phyloP scores from a whole-genome alignment of 2,888 invertebrate species.

The Tetranychus piercei region DNA sequence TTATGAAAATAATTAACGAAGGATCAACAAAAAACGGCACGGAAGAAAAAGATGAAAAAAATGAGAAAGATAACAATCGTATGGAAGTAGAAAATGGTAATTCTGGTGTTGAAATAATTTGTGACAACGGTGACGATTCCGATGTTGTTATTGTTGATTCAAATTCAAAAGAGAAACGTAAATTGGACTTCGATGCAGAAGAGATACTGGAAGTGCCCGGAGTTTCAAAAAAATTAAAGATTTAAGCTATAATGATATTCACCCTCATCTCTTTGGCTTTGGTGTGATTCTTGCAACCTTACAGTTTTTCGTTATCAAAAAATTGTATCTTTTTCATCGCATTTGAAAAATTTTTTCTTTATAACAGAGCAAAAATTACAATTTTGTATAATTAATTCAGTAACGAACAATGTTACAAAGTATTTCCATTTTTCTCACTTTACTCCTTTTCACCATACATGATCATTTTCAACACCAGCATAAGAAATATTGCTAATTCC shows the following conservation, averaged over 20 bases:
- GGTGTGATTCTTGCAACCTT: too few species aligned
- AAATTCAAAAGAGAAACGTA: background rate
- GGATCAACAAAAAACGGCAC: slow-evolving; percentile 3
- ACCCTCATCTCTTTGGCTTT: background rate
- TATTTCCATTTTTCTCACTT: too few species aligned
- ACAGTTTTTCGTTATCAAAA: too few species aligned
- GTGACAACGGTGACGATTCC: background rate
- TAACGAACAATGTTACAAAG: too few species aligned
- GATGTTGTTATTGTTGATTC: background rate
- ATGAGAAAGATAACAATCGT: background rate
- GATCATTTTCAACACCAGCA: background rate
- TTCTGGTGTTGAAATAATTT: background rate
- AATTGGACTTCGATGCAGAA: background rate
- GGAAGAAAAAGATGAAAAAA: background rate
- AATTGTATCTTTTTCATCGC: too few species aligned
- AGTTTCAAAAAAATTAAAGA: background rate
- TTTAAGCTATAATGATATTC: background rate
- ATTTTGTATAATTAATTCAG: too few species aligned
- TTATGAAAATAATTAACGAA: slow-evolving; percentile 16
- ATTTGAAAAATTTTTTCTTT: too few species aligned
- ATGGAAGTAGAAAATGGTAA: background rate
- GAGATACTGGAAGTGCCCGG: background rate
- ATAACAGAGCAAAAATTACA: too few species aligned
- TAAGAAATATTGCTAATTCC: slow-evolving; percentile 4
- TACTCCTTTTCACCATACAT: too few species aligned